Base-by-base conservation (phyloP, 1,140 invertebrate genomes). In the Triops cancriformis region DNA sequence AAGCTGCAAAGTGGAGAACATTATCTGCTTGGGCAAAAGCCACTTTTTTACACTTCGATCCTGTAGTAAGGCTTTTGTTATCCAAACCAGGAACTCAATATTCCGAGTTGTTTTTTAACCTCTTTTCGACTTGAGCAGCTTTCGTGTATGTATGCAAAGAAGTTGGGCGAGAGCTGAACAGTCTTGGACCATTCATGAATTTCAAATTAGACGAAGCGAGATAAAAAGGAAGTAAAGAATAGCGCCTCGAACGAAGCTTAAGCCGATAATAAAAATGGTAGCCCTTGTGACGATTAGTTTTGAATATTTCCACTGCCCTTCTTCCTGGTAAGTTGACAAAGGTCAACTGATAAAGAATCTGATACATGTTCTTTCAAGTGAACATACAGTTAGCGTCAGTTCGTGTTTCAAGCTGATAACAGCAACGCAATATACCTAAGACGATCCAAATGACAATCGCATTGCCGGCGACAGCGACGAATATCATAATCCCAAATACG, bases 371-470 rank as follows among this genome's bases (percentile, higher is more conserved):
- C 2, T 37, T 37, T 37, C 31, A 37, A 37, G 2, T 4, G 2
- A 37, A 2, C 2, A 37, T 37, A 1, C 14, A 64, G 14, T 64
- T 64, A n/a, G 18, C 14, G 10, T 18, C 14, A 64, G 51, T 18
- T n/a, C 14, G 14, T 64, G 51, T 64, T 64, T 64, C 23, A 64
- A n/a, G 51, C 7, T 18, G 51, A 64, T 64, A 64, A n/a, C 14
- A 18, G 9, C 51, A 1, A 6, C 51, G 14, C 23, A 6, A 5
- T 64, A 1, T 64, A 64, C 51, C 51, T 64, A 64, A 64, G n/a
- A 64, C 51, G 51, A 64, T 64, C 51, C 51, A 64, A n/a, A 64
- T 64, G 51, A 64, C 51, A 64, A 64, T 64, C 14, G 51, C 51
- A 64, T 64, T 64, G 18, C 51, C 51, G 14, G 51, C 51, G 51